Evolutionary conservation across 2,888 invertebrate species (phyloP).

Genomic region (Apodemia hepburni): DNA sequence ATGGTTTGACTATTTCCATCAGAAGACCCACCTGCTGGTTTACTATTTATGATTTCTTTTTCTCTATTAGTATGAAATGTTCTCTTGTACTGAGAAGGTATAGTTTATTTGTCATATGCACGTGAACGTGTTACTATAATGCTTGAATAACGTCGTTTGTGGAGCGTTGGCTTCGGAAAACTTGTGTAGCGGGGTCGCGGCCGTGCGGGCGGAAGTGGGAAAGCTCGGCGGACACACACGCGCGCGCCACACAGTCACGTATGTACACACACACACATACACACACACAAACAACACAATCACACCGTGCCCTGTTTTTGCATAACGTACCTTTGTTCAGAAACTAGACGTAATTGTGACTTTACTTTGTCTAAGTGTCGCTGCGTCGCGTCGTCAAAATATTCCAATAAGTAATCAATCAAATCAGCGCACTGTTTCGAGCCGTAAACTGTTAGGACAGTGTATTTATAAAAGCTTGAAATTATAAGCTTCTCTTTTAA

Average conservation of each 20-base stretch:
- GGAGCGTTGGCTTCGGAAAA: not conserved
- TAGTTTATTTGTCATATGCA: not conserved
- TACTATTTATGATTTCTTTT: no score
- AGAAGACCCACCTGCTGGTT: no score
- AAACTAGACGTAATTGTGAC: not conserved
- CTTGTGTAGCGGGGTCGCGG: not conserved
- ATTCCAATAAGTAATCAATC: no score
- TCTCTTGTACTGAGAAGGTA: not conserved
- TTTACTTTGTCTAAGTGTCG: not conserved
- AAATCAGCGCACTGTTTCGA: no score
- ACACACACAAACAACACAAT: not conserved
- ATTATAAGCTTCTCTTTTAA: no score
- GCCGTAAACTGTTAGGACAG: no score
- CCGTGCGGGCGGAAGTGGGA: constrained; percentile 5
- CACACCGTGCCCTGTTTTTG: not conserved
- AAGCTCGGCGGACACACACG: not conserved
- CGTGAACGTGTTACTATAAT: not conserved
- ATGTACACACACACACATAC: not conserved
- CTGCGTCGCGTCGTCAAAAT: no score
- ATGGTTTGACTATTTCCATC: no score
- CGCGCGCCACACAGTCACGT: not conserved
- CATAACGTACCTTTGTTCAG: not conserved
- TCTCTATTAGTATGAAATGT: not conserved
- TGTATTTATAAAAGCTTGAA: no score
- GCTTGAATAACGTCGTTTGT: not conserved